Conservation (phyloP, 2,797 vertebrate species). For the Mormyrops boulengeri region DNA sequence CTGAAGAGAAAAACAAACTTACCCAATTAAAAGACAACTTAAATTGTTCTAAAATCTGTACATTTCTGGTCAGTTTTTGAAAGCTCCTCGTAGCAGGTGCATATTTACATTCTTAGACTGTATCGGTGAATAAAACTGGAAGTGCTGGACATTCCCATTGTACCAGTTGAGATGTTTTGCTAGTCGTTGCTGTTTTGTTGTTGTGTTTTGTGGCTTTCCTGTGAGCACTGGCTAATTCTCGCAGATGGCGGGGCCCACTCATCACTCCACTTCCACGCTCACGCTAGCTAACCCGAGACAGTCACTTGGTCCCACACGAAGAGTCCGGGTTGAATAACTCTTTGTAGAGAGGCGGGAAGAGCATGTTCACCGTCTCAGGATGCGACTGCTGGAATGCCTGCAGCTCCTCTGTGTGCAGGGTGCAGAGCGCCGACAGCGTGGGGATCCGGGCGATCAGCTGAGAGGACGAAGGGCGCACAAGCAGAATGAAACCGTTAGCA, state of each 20-base stretch:
- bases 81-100: conserved; percentile 74
- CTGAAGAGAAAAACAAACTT: conserved; percentile 68
- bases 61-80: conserved; percentile 84
- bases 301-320: conserved; percentile 89
- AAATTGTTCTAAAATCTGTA: conserved; percentile 85
- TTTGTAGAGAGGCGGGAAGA: conserved; percentile 98
- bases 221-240: conserved; percentile 58
- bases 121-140: conserved; percentile 97
- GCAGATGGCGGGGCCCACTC: conserved; percentile 55
- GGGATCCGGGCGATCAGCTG: conserved; percentile 98
- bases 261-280: conserved; percentile 59
- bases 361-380: conserved; percentile 93
- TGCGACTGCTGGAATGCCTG: conserved; percentile 98
- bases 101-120: conserved; percentile 99
- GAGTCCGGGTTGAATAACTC: conserved; percentile 99
- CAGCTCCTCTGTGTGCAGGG: conserved; percentile 96
- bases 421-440: conserved; percentile 92
- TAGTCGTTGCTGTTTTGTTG: conserved; percentile 32
- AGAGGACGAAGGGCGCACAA: conserved; percentile 33
- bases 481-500: not conserved
- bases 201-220: conserved; percentile 24
- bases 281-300: conserved; percentile 41
- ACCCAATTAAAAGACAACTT: conserved; percentile 68
- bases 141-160: conserved; percentile 99
- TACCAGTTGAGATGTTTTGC: conserved; percentile 57